Conservation (phyloP, 2,113 vertebrate species). For the Hippocampus mohnikei region DNA sequence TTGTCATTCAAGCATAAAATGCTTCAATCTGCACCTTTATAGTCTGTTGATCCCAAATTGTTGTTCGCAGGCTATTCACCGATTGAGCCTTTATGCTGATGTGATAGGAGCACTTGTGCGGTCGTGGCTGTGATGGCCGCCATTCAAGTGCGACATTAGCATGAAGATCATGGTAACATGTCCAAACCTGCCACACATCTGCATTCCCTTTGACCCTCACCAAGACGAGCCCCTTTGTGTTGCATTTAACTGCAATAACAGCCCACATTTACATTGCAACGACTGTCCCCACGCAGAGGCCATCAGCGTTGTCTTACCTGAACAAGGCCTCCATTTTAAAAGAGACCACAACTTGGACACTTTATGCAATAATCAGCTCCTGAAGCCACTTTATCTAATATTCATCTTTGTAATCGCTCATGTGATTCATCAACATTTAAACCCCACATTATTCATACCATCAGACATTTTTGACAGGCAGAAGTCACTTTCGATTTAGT, state of each 20-base stretch:
- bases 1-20: constrained; percentile 21
- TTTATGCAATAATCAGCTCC: no score
- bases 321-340: no score
- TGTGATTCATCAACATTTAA: no score
- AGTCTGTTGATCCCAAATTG: neutral
- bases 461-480: no score
- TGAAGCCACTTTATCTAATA: no score
- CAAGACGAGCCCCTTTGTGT: neutral
- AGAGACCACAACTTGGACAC: no score
- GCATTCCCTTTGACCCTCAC: neutral
- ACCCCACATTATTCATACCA: no score
- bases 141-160: constrained; percentile 39
- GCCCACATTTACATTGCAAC: neutral
- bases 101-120: constrained; percentile 1
- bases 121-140: neutral
- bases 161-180: constrained; percentile 23
- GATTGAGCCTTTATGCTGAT: constrained; percentile 39
- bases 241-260: neutral
- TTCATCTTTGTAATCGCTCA: no score
- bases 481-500: no score
- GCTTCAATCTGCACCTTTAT: constrained; percentile 11
- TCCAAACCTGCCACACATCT: constrained; percentile 12
- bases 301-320: neutral
- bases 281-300: neutral
- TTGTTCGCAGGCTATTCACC: constrained; percentile 5